phyloP scores from a whole-genome alignment of 2,888 invertebrate species.

The Epinotia ramella region DNA sequence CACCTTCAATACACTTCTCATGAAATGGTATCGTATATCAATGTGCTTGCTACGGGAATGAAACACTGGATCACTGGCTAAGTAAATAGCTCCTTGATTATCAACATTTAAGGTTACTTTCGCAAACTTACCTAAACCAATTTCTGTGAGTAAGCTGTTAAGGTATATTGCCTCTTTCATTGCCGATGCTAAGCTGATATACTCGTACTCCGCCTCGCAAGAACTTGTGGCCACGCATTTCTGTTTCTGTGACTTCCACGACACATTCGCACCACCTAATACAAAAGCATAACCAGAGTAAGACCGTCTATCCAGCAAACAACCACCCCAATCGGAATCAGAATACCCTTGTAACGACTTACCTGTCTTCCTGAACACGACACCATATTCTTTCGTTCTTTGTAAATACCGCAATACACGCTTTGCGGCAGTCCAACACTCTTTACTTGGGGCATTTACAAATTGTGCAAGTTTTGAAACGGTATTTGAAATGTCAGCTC shows the following conservation, averaged over 20 bases:
- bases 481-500: background rate
- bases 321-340: background rate
- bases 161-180: slow-evolving; percentile 15
- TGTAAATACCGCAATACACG: slow-evolving; percentile 10
- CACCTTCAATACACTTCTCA: background rate
- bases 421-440: slow-evolving; percentile 8
- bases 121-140: slow-evolving; percentile 14
- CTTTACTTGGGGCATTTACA: background rate
- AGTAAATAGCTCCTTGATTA: slow-evolving; percentile 7
- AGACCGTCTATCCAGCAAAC: slow-evolving; percentile 2
- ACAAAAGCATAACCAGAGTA: slow-evolving; percentile 8
- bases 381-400: background rate
- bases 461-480: slow-evolving; percentile 14
- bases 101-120: slow-evolving; percentile 2
- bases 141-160: slow-evolving; percentile 13
- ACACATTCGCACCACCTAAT: background rate
- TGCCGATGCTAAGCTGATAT: slow-evolving; percentile 1
- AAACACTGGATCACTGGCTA: background rate
- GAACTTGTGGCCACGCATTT: background rate
- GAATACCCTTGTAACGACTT: slow-evolving; percentile 1
- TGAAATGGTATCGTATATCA: slow-evolving; percentile 7
- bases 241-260: slow-evolving; percentile 13
- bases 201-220: slow-evolving; percentile 4
- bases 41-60: slow-evolving; percentile 18
- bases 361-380: background rate